These are phyloP conservation scores for Pyrocephalus nanus DNA, from an alignment of 2,797 vertebrate genomes.

Conservation along the genomic window DNA sequence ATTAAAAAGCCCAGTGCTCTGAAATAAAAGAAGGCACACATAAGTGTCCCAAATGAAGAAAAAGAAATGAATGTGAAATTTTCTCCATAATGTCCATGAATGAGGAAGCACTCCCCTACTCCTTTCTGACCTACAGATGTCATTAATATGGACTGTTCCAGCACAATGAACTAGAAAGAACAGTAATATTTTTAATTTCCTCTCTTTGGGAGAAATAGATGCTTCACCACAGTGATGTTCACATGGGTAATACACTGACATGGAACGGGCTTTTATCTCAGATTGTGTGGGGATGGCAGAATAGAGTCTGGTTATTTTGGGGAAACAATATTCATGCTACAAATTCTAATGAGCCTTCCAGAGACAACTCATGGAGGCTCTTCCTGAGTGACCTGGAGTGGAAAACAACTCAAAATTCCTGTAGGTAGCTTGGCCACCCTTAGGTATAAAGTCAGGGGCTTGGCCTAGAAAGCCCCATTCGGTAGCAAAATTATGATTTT, in stretches of 20 bases:
- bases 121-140: constrained; percentile 42
- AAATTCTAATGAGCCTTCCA: constrained; percentile 21
- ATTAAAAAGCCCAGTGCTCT: constrained; percentile 33
- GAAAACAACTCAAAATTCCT: neutral
- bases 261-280: neutral
- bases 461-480: neutral
- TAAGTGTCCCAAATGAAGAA: constrained; percentile 46
- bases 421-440: neutral
- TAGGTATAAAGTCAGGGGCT: neutral
- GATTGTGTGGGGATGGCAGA: neutral
- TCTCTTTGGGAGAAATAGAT: constrained; percentile 46
- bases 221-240: constrained; percentile 14
- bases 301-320: neutral
- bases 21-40: neutral
- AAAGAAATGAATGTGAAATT: constrained; percentile 30
- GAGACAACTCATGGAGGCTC: neutral
- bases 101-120: neutral
- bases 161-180: constrained; percentile 67
- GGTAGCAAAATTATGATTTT: neutral
- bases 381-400: neutral
- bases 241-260: neutral
- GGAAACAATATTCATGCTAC: neutral
- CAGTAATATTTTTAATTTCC: constrained; percentile 68
- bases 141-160: constrained; percentile 59
- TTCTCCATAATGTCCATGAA: constrained; percentile 1